Base-by-base conservation (phyloP, 2,888 invertebrate species). In the Aplocera efformata region DNA sequence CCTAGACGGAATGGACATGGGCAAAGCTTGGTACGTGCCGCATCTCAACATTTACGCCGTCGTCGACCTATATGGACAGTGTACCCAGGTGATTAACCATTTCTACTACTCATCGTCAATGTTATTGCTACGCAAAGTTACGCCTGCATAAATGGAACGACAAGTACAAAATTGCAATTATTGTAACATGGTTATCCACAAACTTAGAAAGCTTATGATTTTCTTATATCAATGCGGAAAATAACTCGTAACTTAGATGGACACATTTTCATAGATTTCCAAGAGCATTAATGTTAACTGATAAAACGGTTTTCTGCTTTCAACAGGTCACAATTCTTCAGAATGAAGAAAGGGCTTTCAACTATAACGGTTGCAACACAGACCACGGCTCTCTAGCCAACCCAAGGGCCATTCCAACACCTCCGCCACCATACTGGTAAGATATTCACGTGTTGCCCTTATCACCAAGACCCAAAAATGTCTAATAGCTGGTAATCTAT, bases 61-160 rank as follows among this genome's bases (percentile, higher is more conserved):
- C n/a, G 93, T 98, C 32, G 98, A 98, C 85, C 88, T 98, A 34
- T 98, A 97, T 67, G 98, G 98, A 0, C 96, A 96, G 71, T 98
- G 98, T 77, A 96, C 97, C 1, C 96, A 98, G 90, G 97, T 97
- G 35, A n/a, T 8, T 25, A 9, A 10, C 5, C 25, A 2, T n/a
- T 23, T 23, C 6, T 8, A 4, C 3, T 23, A n/a, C 1, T 8
- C 7, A 23, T 8, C 6, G 8, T 23, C 6, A 10, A 6, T 1
- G 8, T 8, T 10, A 17, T 7, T 24, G 17, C 20, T 8, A 9
- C 17, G n/a, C n/a, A n/a, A n/a, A n/a, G n/a, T n/a, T n/a, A n/a
- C n/a, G n/a, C n/a, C n/a, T n/a, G n/a, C n/a, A n/a, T n/a, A n/a
- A n/a, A n/a, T n/a, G n/a, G n/a, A n/a, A n/a, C n/a, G n/a, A n/a